Evolutionary conservation across 2,797 vertebrate species (phyloP), one percentile per base, ranked within the genome.

Genomic region (Muraenolepis orangiensis): DNA sequence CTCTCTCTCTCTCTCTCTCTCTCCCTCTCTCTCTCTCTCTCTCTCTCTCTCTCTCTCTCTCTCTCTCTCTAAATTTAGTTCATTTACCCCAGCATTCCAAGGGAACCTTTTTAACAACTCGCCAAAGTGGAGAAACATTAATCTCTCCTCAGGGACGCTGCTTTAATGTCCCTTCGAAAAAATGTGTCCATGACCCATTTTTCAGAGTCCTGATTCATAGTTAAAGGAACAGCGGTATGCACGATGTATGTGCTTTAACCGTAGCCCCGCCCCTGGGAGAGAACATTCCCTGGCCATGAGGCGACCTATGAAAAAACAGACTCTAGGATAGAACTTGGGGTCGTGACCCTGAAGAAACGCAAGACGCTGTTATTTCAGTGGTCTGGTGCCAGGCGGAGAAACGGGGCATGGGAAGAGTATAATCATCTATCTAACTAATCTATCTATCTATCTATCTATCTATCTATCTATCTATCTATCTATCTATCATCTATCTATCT

Each of bases 251-350:
- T 66, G 61, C 71, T 79, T 88, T 90, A 88, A 88, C 90, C 82
- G 77, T 71, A 78, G 71, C 2, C 78, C 61, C 16, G 18, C 82
- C 82, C 76, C 46, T 88, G 87, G 84, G 88, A 90, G 81, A 64
- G 6, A 91, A 88, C 88, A 90, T 88, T 86, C 84, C 79, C 30
- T 2, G 20, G 31, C 73, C 78, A 68, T 73, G 71, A 79, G 73
- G 64, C 76, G 79, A 85, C 87, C 82, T 80, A 87, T 84, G 78
- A 79, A 71, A n/a, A 88, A 89, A 88, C 76, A 83, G 73, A 78
- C 76, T n/a, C 5, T 0, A n/a, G n/a, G 20, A 10, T 78, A 72
- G 81, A 69, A 83, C 82, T 88, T 78, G 78, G 83, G 79, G 67
- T 77, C 68, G 66, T 73, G 78, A 81, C 75, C 32, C 66, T 66